Base-by-base conservation (phyloP, 2,113 vertebrate genomes). In the Indri indri region DNA sequence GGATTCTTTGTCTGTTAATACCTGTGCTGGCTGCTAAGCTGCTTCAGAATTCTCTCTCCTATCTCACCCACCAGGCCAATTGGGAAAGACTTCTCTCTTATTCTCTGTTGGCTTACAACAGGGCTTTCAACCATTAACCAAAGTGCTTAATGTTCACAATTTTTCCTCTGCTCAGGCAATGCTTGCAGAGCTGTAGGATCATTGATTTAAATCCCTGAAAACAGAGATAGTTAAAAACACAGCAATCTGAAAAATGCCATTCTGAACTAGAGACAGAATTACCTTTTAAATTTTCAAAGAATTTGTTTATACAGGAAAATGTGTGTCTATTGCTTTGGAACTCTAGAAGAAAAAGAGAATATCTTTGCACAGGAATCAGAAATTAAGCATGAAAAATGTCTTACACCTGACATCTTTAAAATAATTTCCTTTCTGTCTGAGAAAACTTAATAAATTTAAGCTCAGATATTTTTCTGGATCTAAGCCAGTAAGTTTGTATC, bases 241-340 rank as follows among this genome's bases (percentile, higher is more conserved):
- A 95, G 40, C 40, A 95, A 82, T 86, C 66, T 85, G 93, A 92
- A 88, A 66, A 52, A 82, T 52, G 81, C 45, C 25, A 94, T 91
- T 94, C 54, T 92, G 34, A 96, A 93, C 66, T 65, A 90, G 22
- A 95, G 23, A 90, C 8, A 71, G 30, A 94, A 82, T 70, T 87
- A 83, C 59, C 76, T 93, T 83, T 91, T 74, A 88, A 52, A 79
- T 86, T 96, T 97, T 94, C 91, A 91, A 97, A 79, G 65, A 91
- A 79, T 82, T 40, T 81, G 61, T 96, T 95, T 92, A 91, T 81
- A 59, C 18, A 54, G 23, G 65, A 17, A 95, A 95, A 71, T 37
- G 25, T 50, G 59, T n/a, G 50, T 88, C 76, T 88, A 30, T 96
- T 93, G 93, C 83, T 79, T 65, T 71, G 66, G 73, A 97, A 94